phyloP scores from a whole-genome alignment of 2,888 invertebrate genomes.

The Atrina japonica region DNA sequence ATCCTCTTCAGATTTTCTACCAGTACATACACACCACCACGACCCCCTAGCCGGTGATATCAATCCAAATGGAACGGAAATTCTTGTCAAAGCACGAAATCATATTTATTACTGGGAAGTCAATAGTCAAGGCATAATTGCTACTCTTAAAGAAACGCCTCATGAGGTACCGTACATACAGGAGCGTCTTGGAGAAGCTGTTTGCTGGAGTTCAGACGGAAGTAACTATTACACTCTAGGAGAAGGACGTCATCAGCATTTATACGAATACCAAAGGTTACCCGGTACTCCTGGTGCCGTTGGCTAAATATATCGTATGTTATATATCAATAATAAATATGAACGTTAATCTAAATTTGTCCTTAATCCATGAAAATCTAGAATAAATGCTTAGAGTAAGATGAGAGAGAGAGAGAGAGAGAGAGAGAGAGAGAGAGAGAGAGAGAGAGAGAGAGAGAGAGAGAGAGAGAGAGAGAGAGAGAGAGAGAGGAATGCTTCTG shows the following conservation, averaged over 20 bases:
- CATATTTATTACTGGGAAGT: conserved; percentile 43
- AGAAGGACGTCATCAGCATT: conserved; percentile 20
- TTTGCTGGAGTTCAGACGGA: conserved; percentile 36
- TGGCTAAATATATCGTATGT: background rate
- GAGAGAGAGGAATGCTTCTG: too few species aligned
- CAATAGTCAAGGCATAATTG: conserved; percentile 25
- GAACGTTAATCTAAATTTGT: too few species aligned
- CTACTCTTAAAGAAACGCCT: conserved; percentile 12
- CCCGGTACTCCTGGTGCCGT: background rate
- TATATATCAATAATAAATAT: too few species aligned
- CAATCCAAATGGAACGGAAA: conserved; percentile 39
- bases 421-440: too few species aligned
- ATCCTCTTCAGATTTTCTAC: conserved; percentile 6
- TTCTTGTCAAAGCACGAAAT: conserved; percentile 43
- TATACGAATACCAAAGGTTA: conserved; percentile 25
- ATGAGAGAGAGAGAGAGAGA: too few species aligned
- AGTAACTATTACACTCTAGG: conserved; percentile 35
- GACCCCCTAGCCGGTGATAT: conserved; percentile 46
- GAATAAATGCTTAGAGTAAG: too few species aligned
- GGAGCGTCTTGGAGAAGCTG: conserved; percentile 26
- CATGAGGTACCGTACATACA: conserved; percentile 26
- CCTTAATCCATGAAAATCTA: too few species aligned
- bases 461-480: too few species aligned
- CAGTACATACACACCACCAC: conserved; percentile 34
- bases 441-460: too few species aligned